Evolutionary conservation across 2,797 vertebrate genomes (phyloP).

Genomic region (Sebastes umbrosus): DNA sequence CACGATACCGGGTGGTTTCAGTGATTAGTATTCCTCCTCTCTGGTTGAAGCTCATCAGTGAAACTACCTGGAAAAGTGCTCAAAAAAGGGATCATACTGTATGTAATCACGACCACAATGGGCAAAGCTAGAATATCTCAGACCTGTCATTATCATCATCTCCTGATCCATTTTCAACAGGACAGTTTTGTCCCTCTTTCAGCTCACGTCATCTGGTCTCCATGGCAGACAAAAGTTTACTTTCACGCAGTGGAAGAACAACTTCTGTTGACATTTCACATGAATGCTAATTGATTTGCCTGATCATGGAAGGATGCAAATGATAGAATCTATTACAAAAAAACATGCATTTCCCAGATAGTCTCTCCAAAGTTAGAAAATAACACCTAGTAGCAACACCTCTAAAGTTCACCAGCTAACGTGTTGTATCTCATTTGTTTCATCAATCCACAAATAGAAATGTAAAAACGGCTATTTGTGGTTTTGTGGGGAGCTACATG

Average conservation of each 20-base stretch:
- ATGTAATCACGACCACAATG: slow-evolving; percentile 26
- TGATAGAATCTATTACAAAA: background rate
- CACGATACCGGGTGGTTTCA: slow-evolving; percentile 8
- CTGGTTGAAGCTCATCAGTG: slow-evolving; percentile 26
- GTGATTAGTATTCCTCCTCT: slow-evolving; percentile 25
- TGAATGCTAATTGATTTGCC: background rate
- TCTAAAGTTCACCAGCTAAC: background rate
- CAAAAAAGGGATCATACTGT: background rate
- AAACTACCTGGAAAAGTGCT: slow-evolving; percentile 7
- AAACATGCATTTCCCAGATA: background rate
- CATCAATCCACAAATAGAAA: background rate
- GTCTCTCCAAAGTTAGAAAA: background rate
- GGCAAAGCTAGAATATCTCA: slow-evolving; percentile 2
- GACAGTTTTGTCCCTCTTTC: background rate
- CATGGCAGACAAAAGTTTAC: background rate
- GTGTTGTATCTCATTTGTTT: background rate
- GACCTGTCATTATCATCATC: slow-evolving; percentile 42
- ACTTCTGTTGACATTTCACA: background rate
- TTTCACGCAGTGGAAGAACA: background rate
- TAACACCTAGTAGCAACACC: background rate
- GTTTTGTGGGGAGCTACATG: background rate
- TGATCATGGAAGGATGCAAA: background rate
- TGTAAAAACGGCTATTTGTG: background rate
- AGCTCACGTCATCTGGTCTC: background rate
- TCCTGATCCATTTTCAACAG: slow-evolving; percentile 3